These are phyloP conservation scores for Tupiocoris notatus DNA, from an alignment of 2,888 invertebrate species.

Conservation along the genomic window DNA sequence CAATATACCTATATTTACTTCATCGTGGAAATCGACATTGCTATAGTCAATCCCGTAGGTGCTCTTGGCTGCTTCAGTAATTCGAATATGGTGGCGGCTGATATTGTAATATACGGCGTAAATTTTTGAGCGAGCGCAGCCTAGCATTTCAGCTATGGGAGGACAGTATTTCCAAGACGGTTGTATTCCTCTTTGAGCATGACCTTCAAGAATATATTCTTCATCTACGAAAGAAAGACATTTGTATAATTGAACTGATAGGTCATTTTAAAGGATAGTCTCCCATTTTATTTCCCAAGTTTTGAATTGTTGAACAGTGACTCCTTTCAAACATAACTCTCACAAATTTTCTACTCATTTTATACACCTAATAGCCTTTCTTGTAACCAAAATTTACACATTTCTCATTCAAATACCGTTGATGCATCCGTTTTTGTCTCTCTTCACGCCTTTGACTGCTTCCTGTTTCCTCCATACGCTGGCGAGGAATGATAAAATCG, in stretches of 20 bases:
- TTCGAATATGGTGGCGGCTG: constrained; percentile 6
- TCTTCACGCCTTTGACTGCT: constrained; percentile 36
- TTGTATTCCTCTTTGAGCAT: background rate
- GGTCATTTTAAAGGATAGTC: too few relatives aligned
- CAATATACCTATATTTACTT: constrained; percentile 24
- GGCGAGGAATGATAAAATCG: constrained; percentile 31
- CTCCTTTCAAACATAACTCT: too few relatives aligned
- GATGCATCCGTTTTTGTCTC: constrained; percentile 40
- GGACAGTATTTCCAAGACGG: constrained; percentile 34
- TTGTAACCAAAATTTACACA: too few relatives aligned
- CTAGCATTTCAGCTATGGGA: constrained; percentile 39
- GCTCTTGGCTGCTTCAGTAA: background rate
- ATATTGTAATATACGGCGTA: constrained; percentile 33
- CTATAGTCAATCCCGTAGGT: constrained; percentile 16
- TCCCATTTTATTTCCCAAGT: too few relatives aligned
- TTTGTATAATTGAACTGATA: too few relatives aligned
- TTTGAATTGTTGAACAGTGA: too few relatives aligned
- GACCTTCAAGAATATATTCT: constrained; percentile 16
- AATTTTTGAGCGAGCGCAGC: constrained; percentile 44
- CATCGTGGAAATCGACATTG: constrained; percentile 24
- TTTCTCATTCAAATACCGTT: too few relatives aligned
- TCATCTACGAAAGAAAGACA: constrained; percentile 13
- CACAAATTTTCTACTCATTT: too few relatives aligned
- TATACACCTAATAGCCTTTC: background rate
- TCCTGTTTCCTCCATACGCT: constrained; percentile 44